Evolutionary conservation across 1,140 invertebrate genomes (phyloP).

Genomic region (Leucophenga varia): DNA sequence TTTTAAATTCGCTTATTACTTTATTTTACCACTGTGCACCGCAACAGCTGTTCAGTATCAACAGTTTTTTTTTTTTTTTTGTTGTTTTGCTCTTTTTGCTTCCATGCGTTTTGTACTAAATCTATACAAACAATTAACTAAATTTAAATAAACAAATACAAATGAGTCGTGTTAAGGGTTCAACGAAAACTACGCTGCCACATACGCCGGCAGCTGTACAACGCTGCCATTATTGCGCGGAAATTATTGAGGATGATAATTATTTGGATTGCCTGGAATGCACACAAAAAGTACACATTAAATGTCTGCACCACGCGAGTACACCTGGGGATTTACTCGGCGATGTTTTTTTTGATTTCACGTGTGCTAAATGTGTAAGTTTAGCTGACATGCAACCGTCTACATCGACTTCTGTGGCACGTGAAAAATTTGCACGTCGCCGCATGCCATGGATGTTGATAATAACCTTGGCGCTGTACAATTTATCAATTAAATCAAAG

Average conservation of each 20-base stretch:
- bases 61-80: no score
- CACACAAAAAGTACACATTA: conserved; percentile 62
- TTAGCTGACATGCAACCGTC: conserved; percentile 8
- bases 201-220: no score
- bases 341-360: conserved; percentile 76
- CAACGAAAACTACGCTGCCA: no score
- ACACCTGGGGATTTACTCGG: conserved; percentile 69
- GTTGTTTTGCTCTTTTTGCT: no score
- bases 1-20: no score
- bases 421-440: conserved; percentile 34
- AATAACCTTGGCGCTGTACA: conserved; percentile 65
- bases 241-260: conserved; percentile 30
- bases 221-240: conserved; percentile 15
- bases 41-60: no score
- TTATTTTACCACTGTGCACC: no score
- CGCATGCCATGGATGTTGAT: conserved; percentile 62
- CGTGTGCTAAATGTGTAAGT: conserved; percentile 67
- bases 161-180: no score
- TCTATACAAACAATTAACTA: no score
- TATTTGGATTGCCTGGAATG: conserved; percentile 61
- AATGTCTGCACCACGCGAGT: conserved; percentile 63
- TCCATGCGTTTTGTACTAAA: no score
- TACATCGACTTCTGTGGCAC: conserved; percentile 3
- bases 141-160: no score
- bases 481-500: conserved; percentile 64